Evolutionary conservation across 2,888 invertebrate species (phyloP).

Genomic region (Marronus borbonicus): DNA sequence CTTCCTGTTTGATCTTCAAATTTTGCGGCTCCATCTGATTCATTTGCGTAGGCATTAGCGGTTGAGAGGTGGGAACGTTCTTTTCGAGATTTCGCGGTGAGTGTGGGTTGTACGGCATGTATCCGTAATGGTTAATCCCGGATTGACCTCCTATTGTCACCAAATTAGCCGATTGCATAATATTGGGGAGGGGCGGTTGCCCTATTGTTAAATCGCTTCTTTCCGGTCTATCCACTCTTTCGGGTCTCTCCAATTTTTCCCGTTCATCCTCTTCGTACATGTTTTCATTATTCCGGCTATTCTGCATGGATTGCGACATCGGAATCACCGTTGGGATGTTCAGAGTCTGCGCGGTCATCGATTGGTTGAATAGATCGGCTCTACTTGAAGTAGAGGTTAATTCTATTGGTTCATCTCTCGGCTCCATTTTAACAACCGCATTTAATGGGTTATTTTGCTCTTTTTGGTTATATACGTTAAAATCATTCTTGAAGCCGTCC

Average conservation of each 20-base stretch:
- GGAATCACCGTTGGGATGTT: constrained; percentile 68
- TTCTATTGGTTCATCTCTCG: constrained; percentile 69
- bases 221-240: constrained; percentile 61
- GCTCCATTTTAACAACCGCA: constrained; percentile 67
- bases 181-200: constrained; percentile 74
- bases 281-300: constrained; percentile 38
- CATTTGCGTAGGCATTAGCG: constrained; percentile 54
- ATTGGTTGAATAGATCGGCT: constrained; percentile 55
- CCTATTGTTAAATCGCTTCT: constrained; percentile 57
- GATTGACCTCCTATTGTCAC: constrained; percentile 75
- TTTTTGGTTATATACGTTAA: constrained; percentile 49
- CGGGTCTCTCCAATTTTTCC: constrained; percentile 62
- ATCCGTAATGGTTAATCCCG: constrained; percentile 76
- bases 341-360: constrained; percentile 61
- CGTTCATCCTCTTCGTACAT: constrained; percentile 62
- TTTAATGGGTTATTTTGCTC: constrained; percentile 55
- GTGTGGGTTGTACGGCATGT: constrained; percentile 72
- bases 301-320: constrained; percentile 60
- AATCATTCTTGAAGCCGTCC: constrained; percentile 54
- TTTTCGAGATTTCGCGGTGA: constrained; percentile 63
- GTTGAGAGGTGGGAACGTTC: constrained; percentile 53
- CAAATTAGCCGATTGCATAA: constrained; percentile 74
- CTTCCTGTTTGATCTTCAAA: constrained; percentile 81
- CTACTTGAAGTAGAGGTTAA: constrained; percentile 60
- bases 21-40: constrained; percentile 79